phyloP scores from a whole-genome alignment of 2,888 invertebrate species.

The Colletes collaris region DNA sequence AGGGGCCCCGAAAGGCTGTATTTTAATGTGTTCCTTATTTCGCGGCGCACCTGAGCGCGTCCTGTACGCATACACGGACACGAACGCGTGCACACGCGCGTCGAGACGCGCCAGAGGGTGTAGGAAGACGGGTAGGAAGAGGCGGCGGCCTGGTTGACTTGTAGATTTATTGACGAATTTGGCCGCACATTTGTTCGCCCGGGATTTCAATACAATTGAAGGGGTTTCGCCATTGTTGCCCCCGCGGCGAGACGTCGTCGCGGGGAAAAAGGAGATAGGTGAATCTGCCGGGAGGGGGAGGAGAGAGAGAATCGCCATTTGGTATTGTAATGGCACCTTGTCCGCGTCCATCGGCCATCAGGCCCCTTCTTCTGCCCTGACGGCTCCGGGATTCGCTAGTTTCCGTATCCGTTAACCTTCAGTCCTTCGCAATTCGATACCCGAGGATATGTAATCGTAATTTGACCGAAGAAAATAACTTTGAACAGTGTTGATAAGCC shows the following conservation, averaged over 20 bases:
- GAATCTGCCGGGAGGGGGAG: not conserved
- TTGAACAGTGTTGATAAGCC: too few relatives aligned
- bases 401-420: conserved; percentile 47
- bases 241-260: conserved; percentile 60
- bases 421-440: not conserved
- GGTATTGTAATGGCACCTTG: conserved; percentile 76
- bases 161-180: conserved; percentile 81
- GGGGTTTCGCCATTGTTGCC: conserved; percentile 75
- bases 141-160: conserved; percentile 71
- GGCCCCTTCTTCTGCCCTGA: conserved; percentile 40
- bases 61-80: conserved; percentile 18
- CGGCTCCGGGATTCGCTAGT: conserved; percentile 44
- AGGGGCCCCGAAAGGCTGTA: conserved; percentile 50
- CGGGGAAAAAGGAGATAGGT: conserved; percentile 27
- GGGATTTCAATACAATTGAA: conserved; percentile 80
- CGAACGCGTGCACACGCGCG: conserved; percentile 33
- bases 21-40: conserved; percentile 66
- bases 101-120: conserved; percentile 21
- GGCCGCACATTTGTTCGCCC: conserved; percentile 77
- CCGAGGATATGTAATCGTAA: too few relatives aligned
- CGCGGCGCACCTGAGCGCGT: conserved; percentile 37
- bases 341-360: conserved; percentile 54
- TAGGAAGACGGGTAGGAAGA: conserved; percentile 32
- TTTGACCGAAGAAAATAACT: too few relatives aligned
- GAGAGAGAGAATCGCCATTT: conserved; percentile 63